Base-by-base conservation (phyloP, 2,888 invertebrate species). In the Mellilla xanthometata region DNA sequence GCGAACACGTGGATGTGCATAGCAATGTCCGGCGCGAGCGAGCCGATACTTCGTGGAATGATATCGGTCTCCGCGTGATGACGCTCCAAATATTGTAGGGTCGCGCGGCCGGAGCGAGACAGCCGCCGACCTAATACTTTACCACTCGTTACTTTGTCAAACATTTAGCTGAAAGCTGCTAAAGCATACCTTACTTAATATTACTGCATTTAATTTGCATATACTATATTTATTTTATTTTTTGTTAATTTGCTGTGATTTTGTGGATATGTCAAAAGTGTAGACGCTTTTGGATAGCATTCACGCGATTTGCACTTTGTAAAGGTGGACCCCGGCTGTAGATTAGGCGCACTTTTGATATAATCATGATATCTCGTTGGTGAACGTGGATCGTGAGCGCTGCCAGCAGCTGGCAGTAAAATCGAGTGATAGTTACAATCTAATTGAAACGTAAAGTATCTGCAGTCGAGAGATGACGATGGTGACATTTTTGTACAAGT, bases 351-450 rank as follows among this genome's bases (percentile, higher is more conserved):
- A 55, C 63, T 68, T 67, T 72, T 67, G 78, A 68, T 72, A 67
- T 72, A 68, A 72, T 71, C 74, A 68, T 72, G 61, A 68, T 66
- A 61, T 66, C 54, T 59, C 50, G 51, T 61, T 76, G 75, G 71
- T 69, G 70, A 73, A 81, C 71, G 76, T 76, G 60, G 68, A 62
- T 62, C 62, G 80, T 82, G 83, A 80, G 67, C 76, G 62, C 78
- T 87, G 88, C 88, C 82, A 88, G 88, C 58, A 76, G 77, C 88
- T 88, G 79, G 88, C 88, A 86, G 81, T 82, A 85, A 78, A 88
- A 87, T 80, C 74, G 82, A 76, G 88, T 89, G 88, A 87, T 88
- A 87, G 76, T 72, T 76, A 84, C 85, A 88, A 88, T 87, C 76
- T 81, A 87, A 87, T 88, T 86, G 86, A 80, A 66, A 74, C 76